These are phyloP conservation scores for Nomada lathburiana DNA, from an alignment of 2,888 invertebrate species.

Conservation along the genomic window DNA sequence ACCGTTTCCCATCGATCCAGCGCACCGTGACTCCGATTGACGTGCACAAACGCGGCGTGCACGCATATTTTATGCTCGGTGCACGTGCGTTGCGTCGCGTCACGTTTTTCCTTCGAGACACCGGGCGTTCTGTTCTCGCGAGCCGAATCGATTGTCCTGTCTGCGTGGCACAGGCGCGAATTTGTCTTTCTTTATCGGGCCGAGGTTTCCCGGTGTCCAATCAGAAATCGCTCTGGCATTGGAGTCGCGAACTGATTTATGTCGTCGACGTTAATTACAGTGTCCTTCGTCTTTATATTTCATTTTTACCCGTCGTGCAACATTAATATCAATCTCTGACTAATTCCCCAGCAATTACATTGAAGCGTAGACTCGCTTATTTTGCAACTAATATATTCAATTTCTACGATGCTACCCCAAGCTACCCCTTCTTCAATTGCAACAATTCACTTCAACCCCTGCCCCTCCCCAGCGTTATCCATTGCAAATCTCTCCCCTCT, in stretches of 20 bases:
- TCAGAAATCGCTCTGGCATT: neutral
- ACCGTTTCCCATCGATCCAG: conserved; percentile 49
- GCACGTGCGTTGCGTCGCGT: conserved; percentile 26
- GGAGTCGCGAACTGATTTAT: too few relatives aligned
- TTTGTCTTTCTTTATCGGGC: neutral
- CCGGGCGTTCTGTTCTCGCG: neutral
- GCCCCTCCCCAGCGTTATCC: neutral
- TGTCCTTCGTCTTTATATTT: too few relatives aligned
- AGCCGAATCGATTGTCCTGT: neutral
- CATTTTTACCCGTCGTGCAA: too few relatives aligned
- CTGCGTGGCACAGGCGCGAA: neutral
- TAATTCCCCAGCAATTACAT: too few relatives aligned
- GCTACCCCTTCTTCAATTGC: neutral
- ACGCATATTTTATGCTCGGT: conserved; percentile 37
- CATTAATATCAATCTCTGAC: too few relatives aligned
- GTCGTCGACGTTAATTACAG: too few relatives aligned
- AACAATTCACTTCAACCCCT: neutral
- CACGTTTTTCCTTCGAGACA: conserved; percentile 15
- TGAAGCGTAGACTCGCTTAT: too few relatives aligned
- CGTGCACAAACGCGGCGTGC: conserved; percentile 33
- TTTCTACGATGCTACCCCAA: neutral
- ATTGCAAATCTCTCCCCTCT: neutral
- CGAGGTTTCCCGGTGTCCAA: neutral
- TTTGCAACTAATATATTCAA: too few relatives aligned
- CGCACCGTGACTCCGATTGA: conserved; percentile 38